Base-by-base conservation (phyloP, 1,140 invertebrate genomes). In the Cydia fagiglandana region DNA sequence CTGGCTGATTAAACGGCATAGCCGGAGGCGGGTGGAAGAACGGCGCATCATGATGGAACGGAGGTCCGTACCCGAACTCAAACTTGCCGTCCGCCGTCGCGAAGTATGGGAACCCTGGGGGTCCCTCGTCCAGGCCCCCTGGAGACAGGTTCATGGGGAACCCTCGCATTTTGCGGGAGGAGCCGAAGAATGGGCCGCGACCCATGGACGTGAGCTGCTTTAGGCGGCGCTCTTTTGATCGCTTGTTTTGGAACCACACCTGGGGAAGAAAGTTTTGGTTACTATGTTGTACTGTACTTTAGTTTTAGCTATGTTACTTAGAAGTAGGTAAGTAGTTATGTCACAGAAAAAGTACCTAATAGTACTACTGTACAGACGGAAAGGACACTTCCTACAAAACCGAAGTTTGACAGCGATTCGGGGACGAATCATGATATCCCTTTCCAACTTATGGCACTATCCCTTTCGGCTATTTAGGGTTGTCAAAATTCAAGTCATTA, bases 241-340 rank as follows among this genome's bases (percentile, higher is more conserved):
- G 95, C 87, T 99, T 99, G 93, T 99, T 99, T 95, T 99, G 99
- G 94, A 99, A 99, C 99, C 99, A 99, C 76, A 99, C 99, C 99
- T 99, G 94, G 50, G 86, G 82, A 84, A 81, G 81, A 83, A 80
- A 76, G 30, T 30, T 70, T 20, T 24, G 5, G 20, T 61, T 61
- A 61, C 20, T 24, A 3, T 61, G 20, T 61, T 53, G 24, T 24
- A 24, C n/a, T n/a, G 20, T 2, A 12, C 5, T 20, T 2, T 10
- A 30, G 30, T 30, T 3, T 30, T 30, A 30, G 4, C 30, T 30
- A 30, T 41, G 41, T 10, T 24, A 41, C 41, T 0, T 41, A 12
- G 41, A 41, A 41, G 41, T 41, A 41, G 38, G 38, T 41, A 28
- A 2, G 30, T 3, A 30, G 30, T 41, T 41, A 41, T 41, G 41